Evolutionary conservation across 2,797 vertebrate species (phyloP), one percentile per base, ranked within the genome.

Genomic region (Enoplosus armatus): DNA sequence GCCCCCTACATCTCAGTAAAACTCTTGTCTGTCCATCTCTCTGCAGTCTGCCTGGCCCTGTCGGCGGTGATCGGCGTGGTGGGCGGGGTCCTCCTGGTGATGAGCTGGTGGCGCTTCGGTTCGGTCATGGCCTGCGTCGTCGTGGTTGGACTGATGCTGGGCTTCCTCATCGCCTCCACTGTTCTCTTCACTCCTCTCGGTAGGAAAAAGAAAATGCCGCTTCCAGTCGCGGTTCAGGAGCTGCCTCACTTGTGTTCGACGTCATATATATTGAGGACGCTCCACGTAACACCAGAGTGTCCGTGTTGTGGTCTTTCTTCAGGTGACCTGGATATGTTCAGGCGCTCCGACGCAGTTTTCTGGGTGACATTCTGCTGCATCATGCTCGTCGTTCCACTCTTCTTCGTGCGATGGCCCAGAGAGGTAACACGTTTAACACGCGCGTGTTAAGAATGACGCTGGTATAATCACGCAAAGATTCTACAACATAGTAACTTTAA

Each of bases 61-160:
- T 96, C 97, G 0, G 94, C 94, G 0, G 22, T 96, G 27, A 86
- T 95, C 3, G 98, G 98, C 10, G 75, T 96, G 9, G 6, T 94
- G 4, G 96, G 97, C 8, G 98, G 98, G 0, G 85, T 97, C 54
- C 24, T 96, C 74, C 79, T 99, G 91, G 95, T 97, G 43, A 95
- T 95, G 80, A 92, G 90, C 37, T 99, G 98, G 98, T 99, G 98
- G 98, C 92, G 96, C 18, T 97, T 96, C 11, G 98, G 98, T 1
- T 95, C 95, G 0, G 94, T 98, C 72, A 76, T 94, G 65, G 85
- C 96, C 2, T 98, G 95, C 31, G 85, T 98, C 71, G 61, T 96
- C 37, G 91, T 97, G 64, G 92, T 97, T 0, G 97, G 98, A 22
- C 91, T 99, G 3, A 96, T 97, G 80, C 90, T 99, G 39, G 97